A percentile compares a stretch with the other conserved stretches of the same genome.
These are phyloP conservation scores for Girardinichthys multiradiatus DNA, from an alignment of 2,113 vertebrate genomes.

Conservation along the genomic window DNA sequence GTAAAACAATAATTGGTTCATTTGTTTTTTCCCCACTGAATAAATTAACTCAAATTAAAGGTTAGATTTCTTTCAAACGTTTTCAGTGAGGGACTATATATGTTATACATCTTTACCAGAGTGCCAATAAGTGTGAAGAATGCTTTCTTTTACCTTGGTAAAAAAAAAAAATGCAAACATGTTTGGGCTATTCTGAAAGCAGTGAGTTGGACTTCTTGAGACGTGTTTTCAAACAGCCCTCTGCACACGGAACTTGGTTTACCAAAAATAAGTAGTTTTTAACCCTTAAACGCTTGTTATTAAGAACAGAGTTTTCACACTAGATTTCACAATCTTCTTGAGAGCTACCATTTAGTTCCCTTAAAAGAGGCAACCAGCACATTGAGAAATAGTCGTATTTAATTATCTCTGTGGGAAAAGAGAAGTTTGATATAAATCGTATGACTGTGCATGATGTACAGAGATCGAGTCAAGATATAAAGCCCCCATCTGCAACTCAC, in stretches of 20 bases:
- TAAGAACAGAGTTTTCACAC: neutral
- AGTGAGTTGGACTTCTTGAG: neutral
- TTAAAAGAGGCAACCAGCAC: neutral
- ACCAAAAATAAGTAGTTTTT: neutral
- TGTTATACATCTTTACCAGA: neutral
- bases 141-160: neutral
- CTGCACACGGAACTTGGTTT: neutral
- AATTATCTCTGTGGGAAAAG: neutral
- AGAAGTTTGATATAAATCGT: slow-evolving; percentile 30
- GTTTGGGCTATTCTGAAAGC: neutral
- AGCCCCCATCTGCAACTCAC: neutral
- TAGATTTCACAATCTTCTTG: slow-evolving; percentile 9
- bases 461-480: neutral
- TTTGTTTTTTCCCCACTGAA: neutral
- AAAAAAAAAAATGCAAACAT: neutral
- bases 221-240: neutral
- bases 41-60: neutral
- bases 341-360: slow-evolving; percentile 17
- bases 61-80: too few species aligned
- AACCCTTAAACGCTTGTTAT: neutral
- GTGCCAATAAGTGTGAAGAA: neutral
- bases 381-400: slow-evolving; percentile 18
- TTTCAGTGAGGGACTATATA: neutral
- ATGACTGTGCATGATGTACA: slow-evolving; percentile 24
- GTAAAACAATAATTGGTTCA: neutral